Conservation (phyloP, 2,888 invertebrate genomes). For the Dendrolimus houi region DNA sequence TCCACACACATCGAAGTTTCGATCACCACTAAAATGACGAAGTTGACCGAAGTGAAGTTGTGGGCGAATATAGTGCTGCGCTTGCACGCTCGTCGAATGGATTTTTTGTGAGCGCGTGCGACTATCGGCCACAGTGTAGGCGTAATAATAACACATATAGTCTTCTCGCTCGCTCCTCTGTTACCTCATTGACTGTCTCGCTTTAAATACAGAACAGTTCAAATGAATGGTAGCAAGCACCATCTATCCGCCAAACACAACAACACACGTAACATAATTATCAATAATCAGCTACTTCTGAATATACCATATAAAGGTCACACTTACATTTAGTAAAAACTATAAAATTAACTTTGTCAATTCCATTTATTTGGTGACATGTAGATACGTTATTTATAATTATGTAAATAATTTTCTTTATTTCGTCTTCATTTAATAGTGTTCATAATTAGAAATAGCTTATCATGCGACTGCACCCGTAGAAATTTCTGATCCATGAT, state of each 20-base stretch:
- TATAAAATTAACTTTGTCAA: too few relatives aligned
- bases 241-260: background rate
- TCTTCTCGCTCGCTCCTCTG: slow-evolving; percentile 44
- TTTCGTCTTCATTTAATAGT: too few relatives aligned
- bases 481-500: too few relatives aligned
- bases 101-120: slow-evolving; percentile 72
- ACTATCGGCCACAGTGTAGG: slow-evolving; percentile 64
- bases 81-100: slow-evolving; percentile 62
- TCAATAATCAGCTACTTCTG: too few relatives aligned
- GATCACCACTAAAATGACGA: slow-evolving; percentile 72
- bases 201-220: slow-evolving; percentile 12
- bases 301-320: too few relatives aligned
- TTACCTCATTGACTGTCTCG: slow-evolving; percentile 19
- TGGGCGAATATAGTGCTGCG: slow-evolving; percentile 71
- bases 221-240: background rate
- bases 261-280: too few relatives aligned
- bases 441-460: too few relatives aligned
- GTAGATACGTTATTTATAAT: too few relatives aligned
- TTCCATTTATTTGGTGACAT: too few relatives aligned
- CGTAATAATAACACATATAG: slow-evolving; percentile 59
- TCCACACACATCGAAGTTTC: slow-evolving; percentile 73
- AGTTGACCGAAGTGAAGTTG: slow-evolving; percentile 74
- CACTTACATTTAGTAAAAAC: too few relatives aligned
- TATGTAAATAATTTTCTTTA: too few relatives aligned
- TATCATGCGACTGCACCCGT: too few relatives aligned